Base-by-base conservation (phyloP, 2,888 invertebrate genomes). In the Thumatha senex region DNA sequence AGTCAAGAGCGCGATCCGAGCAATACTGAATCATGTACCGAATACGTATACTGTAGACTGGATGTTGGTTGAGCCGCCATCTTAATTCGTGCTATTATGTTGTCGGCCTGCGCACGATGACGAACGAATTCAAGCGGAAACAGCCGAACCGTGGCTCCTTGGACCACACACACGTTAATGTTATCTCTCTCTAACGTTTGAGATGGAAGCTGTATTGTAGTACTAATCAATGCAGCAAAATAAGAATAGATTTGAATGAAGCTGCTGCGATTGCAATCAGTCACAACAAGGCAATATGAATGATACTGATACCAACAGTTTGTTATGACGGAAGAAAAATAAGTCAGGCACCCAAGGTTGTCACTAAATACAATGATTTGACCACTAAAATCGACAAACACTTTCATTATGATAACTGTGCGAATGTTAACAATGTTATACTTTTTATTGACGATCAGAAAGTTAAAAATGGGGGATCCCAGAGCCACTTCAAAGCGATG, bases 21-120 rank as follows among this genome's bases (percentile, higher is more conserved):
- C 84, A 78, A 82, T 80, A 91, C 90, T 90, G 89, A 83, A 76
- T 78, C 77, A 58, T 56, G 75, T 69, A 70, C 76, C 74, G 80
- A 74, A 76, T 76, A 80, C 80, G 8, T 2, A 8, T n/a, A 24
- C 18, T 5, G 80, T 77, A 79, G 73, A 86, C 84, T 83, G 88
- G 70, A 80, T 88, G 89, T 90, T 91, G 89, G 87, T 89, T 75
- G 81, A 85, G 86, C 91, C 89, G 92, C 92, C 92, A 92, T 92
- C 80, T 87, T 86, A 84, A 80, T 90, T 89, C 81, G 82, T 78
- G 74, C 82, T 80, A 83, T 85, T 83, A 87, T 84, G 89, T 89
- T 90, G 90, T 83, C 89, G 84, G 79, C 84, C 85, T 86, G 88
- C 70, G 68, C 61, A 72, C 89, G 90, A 82, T 69, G 57, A 56